Base-by-base conservation (phyloP, 2,888 invertebrate genomes). In the Formica aserva region DNA sequence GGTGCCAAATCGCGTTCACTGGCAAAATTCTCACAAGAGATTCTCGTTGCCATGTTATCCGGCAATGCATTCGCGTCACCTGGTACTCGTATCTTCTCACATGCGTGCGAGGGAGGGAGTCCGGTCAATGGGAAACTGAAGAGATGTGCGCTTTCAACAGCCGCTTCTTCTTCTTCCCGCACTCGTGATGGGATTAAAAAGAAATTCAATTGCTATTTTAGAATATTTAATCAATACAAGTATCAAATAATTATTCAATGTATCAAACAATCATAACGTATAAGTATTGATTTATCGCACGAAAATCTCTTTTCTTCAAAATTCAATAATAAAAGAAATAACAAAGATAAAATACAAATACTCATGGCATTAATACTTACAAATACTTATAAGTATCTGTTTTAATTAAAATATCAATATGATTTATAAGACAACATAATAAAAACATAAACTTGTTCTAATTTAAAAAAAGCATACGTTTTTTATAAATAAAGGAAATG, bases 1-100 rank as follows among this genome's bases (percentile, higher is more conserved):
- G 18, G 71, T 78, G 41, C 45, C 74, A 35, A 45, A 22, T 52
- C 57, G 41, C 32, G 41, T 71, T 57, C 29, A 32, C 60, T 45
- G 66, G 65, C 78, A 60, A 76, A 78, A 77, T 66, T 66, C 65
- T 41, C 57, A 32, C 38, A 57, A 35, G 45, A 57, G 63, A 66
- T 29, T 65, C 66, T 78, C 48, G 35, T 57, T 57, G 66, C 74
- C n/a, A n/a, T 57, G 66, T 55, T 60, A 65, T 18, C 26, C 74
- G 26, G 41, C 26, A 18, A 63, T 82, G 77, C 82, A 66, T 66
- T 71, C 45, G 71, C 72, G 35, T 82, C 83, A 72, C 65, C 55
- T 45, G 48, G 71, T 55, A 52, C 66, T 29, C 52, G 41, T 8
- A 72, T 62, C 69, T 62, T 48, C 60, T 82, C 67, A 29, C 74